Conservation (phyloP, 2,888 invertebrate genomes). For the Plusia festucae region DNA sequence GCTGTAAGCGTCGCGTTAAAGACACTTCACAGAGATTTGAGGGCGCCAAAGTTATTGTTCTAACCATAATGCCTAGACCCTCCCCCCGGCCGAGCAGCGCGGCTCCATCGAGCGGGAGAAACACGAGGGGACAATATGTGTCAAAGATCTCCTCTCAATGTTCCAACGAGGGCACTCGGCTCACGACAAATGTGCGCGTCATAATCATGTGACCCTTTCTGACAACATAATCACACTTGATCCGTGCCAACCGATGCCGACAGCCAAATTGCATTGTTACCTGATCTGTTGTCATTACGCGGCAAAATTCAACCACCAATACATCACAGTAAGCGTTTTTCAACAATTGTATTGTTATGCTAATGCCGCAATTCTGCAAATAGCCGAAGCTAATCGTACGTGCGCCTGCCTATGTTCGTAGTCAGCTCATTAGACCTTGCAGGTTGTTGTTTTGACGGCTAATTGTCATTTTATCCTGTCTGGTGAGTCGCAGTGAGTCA, state of each 20-base stretch:
- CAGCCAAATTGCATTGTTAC: slow-evolving; percentile 64
- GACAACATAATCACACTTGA: slow-evolving; percentile 64
- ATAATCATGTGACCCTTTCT: slow-evolving; percentile 72
- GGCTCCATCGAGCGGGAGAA: slow-evolving; percentile 57
- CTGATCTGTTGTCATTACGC: slow-evolving; percentile 43
- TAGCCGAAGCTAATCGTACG: slow-evolving; percentile 28
- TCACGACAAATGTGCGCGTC: slow-evolving; percentile 67
- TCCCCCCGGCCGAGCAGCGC: slow-evolving; percentile 51
- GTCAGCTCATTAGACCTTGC: slow-evolving; percentile 49
- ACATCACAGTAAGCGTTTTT: slow-evolving; percentile 28
- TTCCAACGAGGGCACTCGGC: slow-evolving; percentile 67
- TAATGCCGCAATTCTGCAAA: slow-evolving; percentile 32
- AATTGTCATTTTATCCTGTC: slow-evolving; percentile 67
- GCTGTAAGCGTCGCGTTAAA: slow-evolving; percentile 81
- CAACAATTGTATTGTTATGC: slow-evolving; percentile 30
- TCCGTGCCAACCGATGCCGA: slow-evolving; percentile 68
- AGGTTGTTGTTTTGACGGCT: slow-evolving; percentile 67
- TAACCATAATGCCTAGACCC: slow-evolving; percentile 71
- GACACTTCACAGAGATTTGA: slow-evolving; percentile 84
- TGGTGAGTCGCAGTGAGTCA: slow-evolving; percentile 67
- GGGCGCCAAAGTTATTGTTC: slow-evolving; percentile 74
- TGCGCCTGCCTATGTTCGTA: slow-evolving; percentile 27
- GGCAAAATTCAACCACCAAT: slow-evolving; percentile 47
- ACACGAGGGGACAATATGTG: slow-evolving; percentile 61
- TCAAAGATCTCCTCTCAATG: slow-evolving; percentile 59